These are phyloP conservation scores for Takifugu flavidus DNA, from an alignment of 2,113 vertebrate species.

Conservation along the genomic window DNA sequence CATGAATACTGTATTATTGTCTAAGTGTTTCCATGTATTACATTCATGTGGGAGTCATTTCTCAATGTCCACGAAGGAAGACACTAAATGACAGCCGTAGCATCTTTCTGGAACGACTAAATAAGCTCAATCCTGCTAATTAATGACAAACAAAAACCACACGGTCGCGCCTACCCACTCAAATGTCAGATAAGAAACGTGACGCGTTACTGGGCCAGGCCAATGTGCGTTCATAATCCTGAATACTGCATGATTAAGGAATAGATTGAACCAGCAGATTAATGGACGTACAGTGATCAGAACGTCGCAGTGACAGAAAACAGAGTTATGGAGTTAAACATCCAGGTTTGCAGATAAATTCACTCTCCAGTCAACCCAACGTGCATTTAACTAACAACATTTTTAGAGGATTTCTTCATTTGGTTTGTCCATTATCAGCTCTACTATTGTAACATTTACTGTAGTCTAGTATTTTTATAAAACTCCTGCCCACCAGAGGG, in stretches of 20 bases:
- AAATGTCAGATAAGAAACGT: constrained; percentile 28
- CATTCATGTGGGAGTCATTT: neutral
- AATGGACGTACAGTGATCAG: too few species aligned
- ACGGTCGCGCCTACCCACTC: constrained; percentile 7
- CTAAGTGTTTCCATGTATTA: constrained; percentile 3
- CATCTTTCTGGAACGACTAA: too few species aligned
- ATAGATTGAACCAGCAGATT: too few species aligned
- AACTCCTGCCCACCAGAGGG: too few species aligned
- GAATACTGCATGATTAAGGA: too few species aligned
- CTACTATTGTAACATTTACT: neutral
- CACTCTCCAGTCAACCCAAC: too few species aligned
- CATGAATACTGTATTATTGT: constrained; percentile 5
- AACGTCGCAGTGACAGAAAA: too few species aligned
- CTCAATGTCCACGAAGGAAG: neutral
- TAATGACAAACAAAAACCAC: neutral
- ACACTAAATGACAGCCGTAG: neutral
- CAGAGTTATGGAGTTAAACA: too few species aligned
- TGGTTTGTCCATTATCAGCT: neutral
- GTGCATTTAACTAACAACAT: too few species aligned
- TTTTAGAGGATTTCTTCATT: too few species aligned
- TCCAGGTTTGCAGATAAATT: too few species aligned
- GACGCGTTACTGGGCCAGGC: neutral
- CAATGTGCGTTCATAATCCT: neutral
- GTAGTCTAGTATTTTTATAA: constrained; percentile 14
- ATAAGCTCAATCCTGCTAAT: constrained; percentile 18